Conservation (phyloP, 2,797 vertebrate genomes). For the Dromococcyx pavoninus region DNA sequence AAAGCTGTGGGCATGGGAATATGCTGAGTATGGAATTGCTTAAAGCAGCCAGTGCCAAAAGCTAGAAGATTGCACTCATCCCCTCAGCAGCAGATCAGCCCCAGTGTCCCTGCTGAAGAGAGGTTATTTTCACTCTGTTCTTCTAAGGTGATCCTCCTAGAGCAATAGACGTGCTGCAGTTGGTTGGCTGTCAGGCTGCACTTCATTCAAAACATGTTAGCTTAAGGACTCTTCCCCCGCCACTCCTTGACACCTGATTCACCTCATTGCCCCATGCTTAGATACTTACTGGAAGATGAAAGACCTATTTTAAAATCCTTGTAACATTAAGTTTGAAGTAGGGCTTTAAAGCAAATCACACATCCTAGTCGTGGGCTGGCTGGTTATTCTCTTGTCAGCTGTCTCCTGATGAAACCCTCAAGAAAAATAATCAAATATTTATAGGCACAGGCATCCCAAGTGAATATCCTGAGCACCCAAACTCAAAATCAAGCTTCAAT, state of each 20-base stretch:
- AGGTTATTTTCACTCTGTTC: background rate
- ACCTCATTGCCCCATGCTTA: background rate
- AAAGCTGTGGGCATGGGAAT: background rate
- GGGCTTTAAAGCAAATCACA: background rate
- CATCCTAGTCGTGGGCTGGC: background rate
- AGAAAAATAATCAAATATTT: slow-evolving; percentile 33
- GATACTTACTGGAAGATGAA: background rate
- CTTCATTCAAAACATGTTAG: background rate
- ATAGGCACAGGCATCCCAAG: background rate
- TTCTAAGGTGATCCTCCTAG: background rate
- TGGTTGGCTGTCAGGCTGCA: background rate
- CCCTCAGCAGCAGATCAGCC: background rate
- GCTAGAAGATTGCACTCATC: background rate
- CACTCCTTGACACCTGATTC: background rate
- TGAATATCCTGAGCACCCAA: background rate
- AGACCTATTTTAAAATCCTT: background rate
- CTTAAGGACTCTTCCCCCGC: accelerated
- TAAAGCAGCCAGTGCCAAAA: background rate
- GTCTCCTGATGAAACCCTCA: background rate
- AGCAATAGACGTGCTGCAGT: background rate
- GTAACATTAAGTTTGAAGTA: background rate
- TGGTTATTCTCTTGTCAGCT: background rate
- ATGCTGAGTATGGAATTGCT: background rate
- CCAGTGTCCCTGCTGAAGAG: background rate
- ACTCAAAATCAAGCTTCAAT: background rate